Percentiles rank a stretch among this genome's conserved stretches.
phyloP scores from a whole-genome alignment of 2,888 invertebrate genomes.

The Ceriagrion tenellum region DNA sequence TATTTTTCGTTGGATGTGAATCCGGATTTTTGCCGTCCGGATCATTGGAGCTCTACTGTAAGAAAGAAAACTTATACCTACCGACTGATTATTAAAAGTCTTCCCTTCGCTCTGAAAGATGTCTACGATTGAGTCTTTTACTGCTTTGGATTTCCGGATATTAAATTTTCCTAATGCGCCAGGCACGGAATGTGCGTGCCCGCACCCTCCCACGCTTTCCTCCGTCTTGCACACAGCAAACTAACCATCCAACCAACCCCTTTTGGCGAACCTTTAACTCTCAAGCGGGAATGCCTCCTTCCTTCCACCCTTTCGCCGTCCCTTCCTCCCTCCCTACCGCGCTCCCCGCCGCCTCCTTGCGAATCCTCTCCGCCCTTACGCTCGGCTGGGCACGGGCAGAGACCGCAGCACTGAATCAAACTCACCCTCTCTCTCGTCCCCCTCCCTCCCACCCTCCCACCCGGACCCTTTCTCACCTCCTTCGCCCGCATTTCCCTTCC shows the following conservation, averaged over 20 bases:
- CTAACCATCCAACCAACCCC: background rate
- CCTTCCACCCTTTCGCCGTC: background rate
- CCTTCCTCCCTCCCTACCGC: background rate
- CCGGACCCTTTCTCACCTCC: background rate
- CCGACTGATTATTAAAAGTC: background rate
- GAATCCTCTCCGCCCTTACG: background rate
- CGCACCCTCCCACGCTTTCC: background rate
- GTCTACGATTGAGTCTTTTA: background rate
- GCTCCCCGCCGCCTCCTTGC: too few relatives aligned
- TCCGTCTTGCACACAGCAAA: background rate
- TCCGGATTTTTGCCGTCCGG: too few relatives aligned
- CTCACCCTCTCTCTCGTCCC: background rate
- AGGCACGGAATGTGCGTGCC: background rate
- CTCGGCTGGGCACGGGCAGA: background rate
- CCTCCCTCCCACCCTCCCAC: background rate
- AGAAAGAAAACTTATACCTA: too few relatives aligned
- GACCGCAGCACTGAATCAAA: slow-evolving; percentile 43
- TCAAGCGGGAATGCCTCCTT: background rate
- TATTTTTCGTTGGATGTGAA: too few relatives aligned
- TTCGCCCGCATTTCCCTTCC: background rate
- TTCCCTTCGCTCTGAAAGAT: background rate
- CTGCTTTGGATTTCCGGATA: background rate
- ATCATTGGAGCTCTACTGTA: too few relatives aligned
- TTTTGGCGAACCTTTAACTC: background rate
- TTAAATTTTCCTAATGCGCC: background rate